A percentile compares a stretch with the other conserved stretches of the same genome.
phyloP scores from a whole-genome alignment of 2,113 vertebrate species.

The Cyprinodon variegatus region DNA sequence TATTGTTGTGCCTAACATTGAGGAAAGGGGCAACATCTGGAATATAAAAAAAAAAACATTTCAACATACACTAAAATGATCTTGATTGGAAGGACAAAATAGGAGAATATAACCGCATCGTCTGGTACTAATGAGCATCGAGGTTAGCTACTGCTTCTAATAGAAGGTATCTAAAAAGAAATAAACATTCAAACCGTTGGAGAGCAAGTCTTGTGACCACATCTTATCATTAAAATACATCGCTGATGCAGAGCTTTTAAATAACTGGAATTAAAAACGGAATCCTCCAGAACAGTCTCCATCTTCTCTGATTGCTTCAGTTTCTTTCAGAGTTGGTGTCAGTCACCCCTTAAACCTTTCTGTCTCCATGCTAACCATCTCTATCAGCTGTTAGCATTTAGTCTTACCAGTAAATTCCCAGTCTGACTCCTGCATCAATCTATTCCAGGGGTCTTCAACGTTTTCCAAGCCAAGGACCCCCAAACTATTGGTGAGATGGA shows the following conservation, averaged over 20 bases:
- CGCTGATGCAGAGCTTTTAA: no score
- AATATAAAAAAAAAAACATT: neutral
- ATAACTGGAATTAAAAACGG: neutral
- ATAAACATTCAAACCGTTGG: neutral
- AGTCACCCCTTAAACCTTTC: neutral
- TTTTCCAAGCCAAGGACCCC: no score
- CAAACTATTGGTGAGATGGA: no score
- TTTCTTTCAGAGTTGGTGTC: conserved; percentile 9
- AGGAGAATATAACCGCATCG: no score
- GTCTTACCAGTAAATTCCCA: conserved; percentile 7
- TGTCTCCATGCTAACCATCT: neutral
- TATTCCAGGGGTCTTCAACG: neutral
- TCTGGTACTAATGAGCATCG: neutral
- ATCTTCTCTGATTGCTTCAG: conserved; percentile 10
- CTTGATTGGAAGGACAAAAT: no score
- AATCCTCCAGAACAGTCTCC: neutral
- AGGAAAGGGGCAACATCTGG: fast-evolving
- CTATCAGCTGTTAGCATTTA: neutral
- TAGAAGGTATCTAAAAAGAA: neutral
- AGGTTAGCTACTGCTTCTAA: neutral
- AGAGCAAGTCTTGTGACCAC: neutral
- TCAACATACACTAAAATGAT: no score
- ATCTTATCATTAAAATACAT: no score
- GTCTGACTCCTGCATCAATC: conserved; percentile 4
- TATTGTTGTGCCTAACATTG: neutral